phyloP scores from a whole-genome alignment of 2,888 invertebrate genomes.

The Eilema depressum region DNA sequence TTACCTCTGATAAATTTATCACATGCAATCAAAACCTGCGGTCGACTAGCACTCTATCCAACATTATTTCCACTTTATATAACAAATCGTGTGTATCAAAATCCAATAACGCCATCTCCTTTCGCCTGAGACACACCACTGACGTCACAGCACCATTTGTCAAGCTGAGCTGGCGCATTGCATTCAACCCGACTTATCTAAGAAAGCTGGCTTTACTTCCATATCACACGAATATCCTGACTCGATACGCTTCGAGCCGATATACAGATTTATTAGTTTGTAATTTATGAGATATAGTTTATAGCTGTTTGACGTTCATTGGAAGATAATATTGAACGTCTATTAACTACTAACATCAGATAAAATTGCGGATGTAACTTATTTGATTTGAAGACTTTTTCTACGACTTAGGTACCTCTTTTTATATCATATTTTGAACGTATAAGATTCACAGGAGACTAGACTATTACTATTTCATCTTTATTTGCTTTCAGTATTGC shows the following conservation, averaged over 20 bases:
- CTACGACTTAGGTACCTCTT: neutral
- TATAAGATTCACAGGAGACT: neutral
- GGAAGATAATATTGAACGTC: constrained; percentile 48
- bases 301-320: constrained; percentile 51
- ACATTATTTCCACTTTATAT: constrained; percentile 9
- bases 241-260: constrained; percentile 63
- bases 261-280: constrained; percentile 62
- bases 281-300: constrained; percentile 56
- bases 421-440: neutral
- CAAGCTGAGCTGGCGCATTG: constrained; percentile 72
- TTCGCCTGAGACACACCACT: constrained; percentile 47
- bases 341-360: constrained; percentile 39
- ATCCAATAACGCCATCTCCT: constrained; percentile 44
- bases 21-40: neutral
- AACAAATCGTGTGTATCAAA: constrained; percentile 34
- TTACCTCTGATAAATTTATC: neutral
- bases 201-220: constrained; percentile 72
- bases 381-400: constrained; percentile 23
- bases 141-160: constrained; percentile 80
- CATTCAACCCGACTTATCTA: constrained; percentile 77
- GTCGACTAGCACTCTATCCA: neutral
- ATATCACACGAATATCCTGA: constrained; percentile 72
- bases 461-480: no score
- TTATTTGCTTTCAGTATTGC: no score
- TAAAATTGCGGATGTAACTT: constrained; percentile 32